Conservation (phyloP, 2,888 invertebrate species). For the Andrena camellia region DNA sequence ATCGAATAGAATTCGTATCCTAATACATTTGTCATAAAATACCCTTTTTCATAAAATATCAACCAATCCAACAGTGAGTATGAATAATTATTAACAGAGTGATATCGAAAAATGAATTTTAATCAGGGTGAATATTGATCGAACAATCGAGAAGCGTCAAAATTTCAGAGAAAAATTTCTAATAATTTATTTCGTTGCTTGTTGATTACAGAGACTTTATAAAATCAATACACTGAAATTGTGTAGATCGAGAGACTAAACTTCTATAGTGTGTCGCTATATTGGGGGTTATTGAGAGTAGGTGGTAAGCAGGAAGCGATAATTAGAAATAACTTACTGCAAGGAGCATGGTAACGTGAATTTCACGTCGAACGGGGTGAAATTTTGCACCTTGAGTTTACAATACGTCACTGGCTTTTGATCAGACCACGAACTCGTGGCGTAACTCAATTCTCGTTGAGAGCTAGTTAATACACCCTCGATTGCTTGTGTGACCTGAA, state of each 20-base stretch:
- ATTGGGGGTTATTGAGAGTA: too few species aligned
- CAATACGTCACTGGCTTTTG: constrained; percentile 66
- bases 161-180: too few species aligned
- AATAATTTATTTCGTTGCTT: too few species aligned
- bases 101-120: too few species aligned
- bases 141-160: background rate
- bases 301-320: background rate
- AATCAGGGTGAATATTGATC: background rate
- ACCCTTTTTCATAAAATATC: background rate
- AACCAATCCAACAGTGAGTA: background rate
- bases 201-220: too few species aligned
- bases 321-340: background rate
- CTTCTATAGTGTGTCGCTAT: too few species aligned
- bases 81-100: too few species aligned
- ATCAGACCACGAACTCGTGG: constrained; percentile 60
- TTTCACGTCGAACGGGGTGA: constrained; percentile 27
- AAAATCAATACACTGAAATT: too few species aligned
- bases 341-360: constrained; percentile 19
- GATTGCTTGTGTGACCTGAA: constrained; percentile 69
- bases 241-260: too few species aligned
- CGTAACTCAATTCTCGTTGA: constrained; percentile 71
- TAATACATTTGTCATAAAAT: too few species aligned
- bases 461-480: constrained; percentile 70
- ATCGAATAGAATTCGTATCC: background rate
- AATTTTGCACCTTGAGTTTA: constrained; percentile 63